A percentile compares a stretch with the other conserved stretches of the same genome.
These are phyloP conservation scores for Temnothorax unifasciatus DNA, from an alignment of 2,888 invertebrate genomes.

Conservation along the genomic window DNA sequence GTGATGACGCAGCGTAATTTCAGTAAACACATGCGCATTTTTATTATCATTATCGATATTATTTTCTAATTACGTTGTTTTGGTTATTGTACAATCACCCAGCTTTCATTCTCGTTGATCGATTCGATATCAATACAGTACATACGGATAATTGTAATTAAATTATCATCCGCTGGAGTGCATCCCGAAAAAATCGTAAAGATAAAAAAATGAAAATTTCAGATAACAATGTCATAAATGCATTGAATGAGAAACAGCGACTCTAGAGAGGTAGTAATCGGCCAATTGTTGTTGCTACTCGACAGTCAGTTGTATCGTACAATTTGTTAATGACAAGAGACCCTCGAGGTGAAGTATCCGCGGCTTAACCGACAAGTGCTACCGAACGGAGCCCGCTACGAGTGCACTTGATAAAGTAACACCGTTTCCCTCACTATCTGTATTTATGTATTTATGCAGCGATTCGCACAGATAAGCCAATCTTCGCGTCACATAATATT, in stretches of 20 bases:
- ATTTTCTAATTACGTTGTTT: slow-evolving; percentile 27
- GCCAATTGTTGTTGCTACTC: slow-evolving; percentile 72
- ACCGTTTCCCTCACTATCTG: slow-evolving; percentile 70
- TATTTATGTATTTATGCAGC: slow-evolving; percentile 65
- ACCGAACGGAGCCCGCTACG: slow-evolving; percentile 72
- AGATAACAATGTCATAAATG: neutral
- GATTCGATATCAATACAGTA: neutral
- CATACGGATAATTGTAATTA: neutral
- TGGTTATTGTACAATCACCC: neutral
- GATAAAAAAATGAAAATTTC: neutral
- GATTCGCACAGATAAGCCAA: slow-evolving; percentile 52
- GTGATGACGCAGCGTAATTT: slow-evolving; percentile 39
- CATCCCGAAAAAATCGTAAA: neutral
- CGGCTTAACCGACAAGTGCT: slow-evolving; percentile 79
- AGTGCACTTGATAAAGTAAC: slow-evolving; percentile 76
- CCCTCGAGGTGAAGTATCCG: slow-evolving; percentile 80
- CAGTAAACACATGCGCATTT: slow-evolving; percentile 49
- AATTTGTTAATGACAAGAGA: slow-evolving; percentile 80
- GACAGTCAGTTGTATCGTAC: slow-evolving; percentile 66
- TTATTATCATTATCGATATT: slow-evolving; percentile 28
- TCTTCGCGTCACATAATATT: neutral
- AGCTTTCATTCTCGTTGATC: neutral
- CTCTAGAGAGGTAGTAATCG: slow-evolving; percentile 60
- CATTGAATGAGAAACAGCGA: neutral
- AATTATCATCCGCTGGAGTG: neutral